phyloP scores from a whole-genome alignment of 2,113 vertebrate species.

The Paramisgurnus dabryanus region DNA sequence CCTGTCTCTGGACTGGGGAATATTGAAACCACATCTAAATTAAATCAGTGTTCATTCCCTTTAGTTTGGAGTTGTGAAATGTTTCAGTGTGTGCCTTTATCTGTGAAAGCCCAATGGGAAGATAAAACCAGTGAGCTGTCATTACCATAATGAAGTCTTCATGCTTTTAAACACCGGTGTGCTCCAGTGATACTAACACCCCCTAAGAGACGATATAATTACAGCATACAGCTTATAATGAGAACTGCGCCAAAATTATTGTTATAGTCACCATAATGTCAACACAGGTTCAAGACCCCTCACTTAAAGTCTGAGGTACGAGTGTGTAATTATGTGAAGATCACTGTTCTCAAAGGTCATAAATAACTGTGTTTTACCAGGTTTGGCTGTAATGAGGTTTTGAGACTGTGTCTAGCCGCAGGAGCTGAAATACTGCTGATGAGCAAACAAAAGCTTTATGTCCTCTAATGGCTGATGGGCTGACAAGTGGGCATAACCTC shows the following conservation, averaged over 20 bases:
- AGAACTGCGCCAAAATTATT: slow-evolving; percentile 46
- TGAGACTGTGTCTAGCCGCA: slow-evolving; percentile 25
- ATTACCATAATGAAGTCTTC: slow-evolving; percentile 70
- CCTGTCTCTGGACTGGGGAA: slow-evolving; percentile 25
- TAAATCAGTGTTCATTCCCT: slow-evolving; percentile 11
- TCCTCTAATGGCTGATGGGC: slow-evolving; percentile 14
- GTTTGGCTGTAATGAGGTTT: slow-evolving; percentile 50
- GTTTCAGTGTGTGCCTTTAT: slow-evolving; percentile 20
- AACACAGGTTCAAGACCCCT: slow-evolving; percentile 43
- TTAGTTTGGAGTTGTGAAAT: slow-evolving; percentile 26
- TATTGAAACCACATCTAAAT: slow-evolving; percentile 16
- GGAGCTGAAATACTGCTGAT: slow-evolving; percentile 36
- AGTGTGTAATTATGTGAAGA: slow-evolving; percentile 49
- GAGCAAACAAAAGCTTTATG: slow-evolving; percentile 4
- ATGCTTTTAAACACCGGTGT: slow-evolving; percentile 62
- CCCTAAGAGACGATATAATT: slow-evolving; percentile 68
- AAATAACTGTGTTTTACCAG: slow-evolving; percentile 14
- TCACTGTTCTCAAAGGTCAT: neutral
- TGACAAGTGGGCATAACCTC: slow-evolving; percentile 38
- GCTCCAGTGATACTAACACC: slow-evolving; percentile 58
- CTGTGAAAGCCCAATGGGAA: slow-evolving; percentile 43
- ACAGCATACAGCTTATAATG: slow-evolving; percentile 60
- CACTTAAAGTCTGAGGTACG: slow-evolving; percentile 24
- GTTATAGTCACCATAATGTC: slow-evolving; percentile 45
- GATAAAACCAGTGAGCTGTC: slow-evolving; percentile 67